Conservation (phyloP, 2,113 vertebrate genomes). For the Oxyruncus cristatus region DNA sequence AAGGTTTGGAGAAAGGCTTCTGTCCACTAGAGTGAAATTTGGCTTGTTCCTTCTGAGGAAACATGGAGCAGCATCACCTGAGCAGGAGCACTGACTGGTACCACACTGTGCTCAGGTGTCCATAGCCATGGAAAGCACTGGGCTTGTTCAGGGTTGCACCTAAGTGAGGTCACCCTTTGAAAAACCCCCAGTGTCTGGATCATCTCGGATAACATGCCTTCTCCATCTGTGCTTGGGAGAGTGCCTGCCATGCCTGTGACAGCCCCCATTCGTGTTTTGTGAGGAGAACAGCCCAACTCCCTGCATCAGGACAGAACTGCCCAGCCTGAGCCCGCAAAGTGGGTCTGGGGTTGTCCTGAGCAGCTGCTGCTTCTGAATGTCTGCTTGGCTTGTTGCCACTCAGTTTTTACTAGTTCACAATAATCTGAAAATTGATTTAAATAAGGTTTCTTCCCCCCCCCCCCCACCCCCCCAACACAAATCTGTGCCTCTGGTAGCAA, state of each 20-base stretch:
- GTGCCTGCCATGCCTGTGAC: not conserved
- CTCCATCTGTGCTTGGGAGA: not conserved
- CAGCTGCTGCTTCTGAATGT: not conserved
- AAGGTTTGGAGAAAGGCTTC: not conserved
- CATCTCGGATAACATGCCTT: not conserved
- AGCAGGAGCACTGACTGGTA: not conserved
- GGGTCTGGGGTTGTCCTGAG: not conserved
- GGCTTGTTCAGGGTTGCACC: rapidly evolving
- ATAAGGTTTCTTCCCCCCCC: rapidly evolving
- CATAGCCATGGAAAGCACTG: rapidly evolving
- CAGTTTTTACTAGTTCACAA: not conserved
- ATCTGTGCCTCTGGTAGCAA: not conserved
- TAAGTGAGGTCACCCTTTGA: too few species aligned
- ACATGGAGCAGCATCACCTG: not conserved
- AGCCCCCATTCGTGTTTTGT: not conserved
- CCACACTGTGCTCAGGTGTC: rapidly evolving
- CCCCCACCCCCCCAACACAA: rapidly evolving
- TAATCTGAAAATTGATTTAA: not conserved
- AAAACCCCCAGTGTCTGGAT: not conserved
- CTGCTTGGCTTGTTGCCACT: not conserved
- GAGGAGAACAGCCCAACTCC: not conserved
- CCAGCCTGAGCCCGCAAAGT: rapidly evolving
- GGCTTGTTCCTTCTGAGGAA: not conserved
- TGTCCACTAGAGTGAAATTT: not conserved
- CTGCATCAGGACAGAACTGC: too few species aligned